Percentiles rank a stretch among this genome's conserved stretches.
These are phyloP conservation scores for Sipha maydis DNA, from an alignment of 2,888 invertebrate species.

Conservation along the genomic window DNA sequence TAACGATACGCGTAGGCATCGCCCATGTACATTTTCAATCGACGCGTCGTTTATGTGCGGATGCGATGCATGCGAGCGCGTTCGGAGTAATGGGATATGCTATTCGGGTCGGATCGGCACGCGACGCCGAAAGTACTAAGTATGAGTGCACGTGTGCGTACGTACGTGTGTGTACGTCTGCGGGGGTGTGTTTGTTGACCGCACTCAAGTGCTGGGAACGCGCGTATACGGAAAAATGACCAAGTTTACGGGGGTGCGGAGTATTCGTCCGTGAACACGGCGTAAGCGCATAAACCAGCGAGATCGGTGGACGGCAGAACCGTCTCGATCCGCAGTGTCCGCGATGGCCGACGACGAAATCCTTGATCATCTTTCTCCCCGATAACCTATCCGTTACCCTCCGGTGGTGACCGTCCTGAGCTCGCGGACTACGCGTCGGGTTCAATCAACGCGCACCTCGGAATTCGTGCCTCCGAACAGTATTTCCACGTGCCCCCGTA, in stretches of 20 bases:
- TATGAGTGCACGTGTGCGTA: too few relatives aligned
- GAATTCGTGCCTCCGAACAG: background rate
- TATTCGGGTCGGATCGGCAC: constrained; percentile 24
- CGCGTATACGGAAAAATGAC: too few relatives aligned
- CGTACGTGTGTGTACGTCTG: too few relatives aligned
- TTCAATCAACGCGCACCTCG: background rate
- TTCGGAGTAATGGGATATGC: constrained; percentile 23
- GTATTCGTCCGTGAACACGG: too few relatives aligned
- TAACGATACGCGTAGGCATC: too few relatives aligned
- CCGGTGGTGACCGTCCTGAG: background rate
- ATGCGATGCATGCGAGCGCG: constrained; percentile 33
- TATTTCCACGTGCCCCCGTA: background rate
- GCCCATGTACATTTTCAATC: background rate
- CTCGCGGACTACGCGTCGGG: background rate
- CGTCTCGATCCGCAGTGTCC: too few relatives aligned
- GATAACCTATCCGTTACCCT: too few relatives aligned
- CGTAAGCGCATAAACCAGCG: too few relatives aligned
- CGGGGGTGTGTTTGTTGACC: background rate
- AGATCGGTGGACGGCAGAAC: too few relatives aligned
- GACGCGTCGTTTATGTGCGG: constrained; percentile 2
- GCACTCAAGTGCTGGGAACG: too few relatives aligned
- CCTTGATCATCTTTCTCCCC: background rate
- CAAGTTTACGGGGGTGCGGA: too few relatives aligned
- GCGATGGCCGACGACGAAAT: background rate
- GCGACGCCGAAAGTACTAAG: background rate